These are phyloP conservation scores for Gambelia wislizenii DNA, from an alignment of 2,797 vertebrate species.

Conservation along the genomic window DNA sequence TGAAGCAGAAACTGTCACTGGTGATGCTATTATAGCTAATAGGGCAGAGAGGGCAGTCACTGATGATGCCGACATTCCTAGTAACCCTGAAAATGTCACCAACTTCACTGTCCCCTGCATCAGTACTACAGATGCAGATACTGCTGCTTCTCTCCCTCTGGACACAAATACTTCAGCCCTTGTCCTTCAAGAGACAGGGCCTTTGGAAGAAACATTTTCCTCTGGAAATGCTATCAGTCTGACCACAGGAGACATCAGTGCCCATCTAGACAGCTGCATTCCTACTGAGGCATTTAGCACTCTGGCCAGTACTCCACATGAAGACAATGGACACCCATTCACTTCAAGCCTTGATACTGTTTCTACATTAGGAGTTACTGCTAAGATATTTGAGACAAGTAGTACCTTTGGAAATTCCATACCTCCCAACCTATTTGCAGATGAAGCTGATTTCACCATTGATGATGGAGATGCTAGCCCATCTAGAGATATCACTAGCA, in stretches of 20 bases:
- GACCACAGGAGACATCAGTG: background rate
- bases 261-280: background rate
- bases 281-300: slow-evolving; percentile 2
- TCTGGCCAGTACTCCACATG: background rate
- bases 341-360: background rate
- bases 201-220: background rate
- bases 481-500: background rate
- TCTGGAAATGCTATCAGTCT: background rate
- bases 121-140: background rate
- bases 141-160: background rate
- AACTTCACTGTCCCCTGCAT: background rate
- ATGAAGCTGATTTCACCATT: background rate
- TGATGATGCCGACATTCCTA: background rate
- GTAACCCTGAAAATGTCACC: background rate
- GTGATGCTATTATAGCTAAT: background rate
- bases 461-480: background rate
- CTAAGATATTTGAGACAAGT: background rate
- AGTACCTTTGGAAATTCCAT: background rate
- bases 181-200: background rate
- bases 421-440: background rate
- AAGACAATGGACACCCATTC: too few relatives aligned
- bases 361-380: background rate
- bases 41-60: background rate
- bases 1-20: background rate
- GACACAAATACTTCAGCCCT: background rate